Percentiles rank a stretch among this genome's conserved stretches.
Evolutionary conservation across 2,113 vertebrate genomes (phyloP).

Genomic region (Malaclemys terrapin): DNA sequence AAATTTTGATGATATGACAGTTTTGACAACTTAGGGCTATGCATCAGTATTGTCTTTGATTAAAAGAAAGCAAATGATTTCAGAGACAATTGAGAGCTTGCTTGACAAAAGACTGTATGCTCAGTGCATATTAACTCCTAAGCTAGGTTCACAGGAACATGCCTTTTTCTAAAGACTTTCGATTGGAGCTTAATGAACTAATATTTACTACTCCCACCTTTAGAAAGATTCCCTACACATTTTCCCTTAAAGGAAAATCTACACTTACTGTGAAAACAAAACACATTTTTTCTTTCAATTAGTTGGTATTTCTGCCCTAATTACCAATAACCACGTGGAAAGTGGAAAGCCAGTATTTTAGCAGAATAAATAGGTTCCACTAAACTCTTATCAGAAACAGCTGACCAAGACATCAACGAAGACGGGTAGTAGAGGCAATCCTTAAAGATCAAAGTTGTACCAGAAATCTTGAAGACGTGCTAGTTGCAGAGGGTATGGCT

Average conservation of each 20-base stretch:
- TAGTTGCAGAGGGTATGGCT: background rate
- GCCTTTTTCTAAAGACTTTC: constrained; percentile 36
- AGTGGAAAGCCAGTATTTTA: background rate
- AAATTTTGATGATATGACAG: background rate
- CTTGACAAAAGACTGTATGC: background rate
- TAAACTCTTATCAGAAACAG: constrained; percentile 26
- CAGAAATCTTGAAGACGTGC: background rate
- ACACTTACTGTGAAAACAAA: background rate
- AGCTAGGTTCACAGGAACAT: background rate
- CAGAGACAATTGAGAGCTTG: background rate
- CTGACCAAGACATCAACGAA: background rate
- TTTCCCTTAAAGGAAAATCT: background rate
- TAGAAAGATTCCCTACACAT: background rate
- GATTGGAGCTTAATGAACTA: constrained; percentile 21
- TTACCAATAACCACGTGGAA: background rate
- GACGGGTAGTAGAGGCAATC: background rate
- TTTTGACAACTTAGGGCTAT: background rate
- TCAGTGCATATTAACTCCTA: background rate
- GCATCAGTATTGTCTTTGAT: background rate
- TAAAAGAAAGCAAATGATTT: background rate
- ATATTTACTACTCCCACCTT: background rate
- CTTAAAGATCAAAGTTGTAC: constrained; percentile 31
- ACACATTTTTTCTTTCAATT: background rate
- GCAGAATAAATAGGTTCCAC: background rate
- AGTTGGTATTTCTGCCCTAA: background rate